These are phyloP conservation scores for Orientallactaga bullata DNA, from an alignment of 2,113 vertebrate genomes.

Conservation along the genomic window DNA sequence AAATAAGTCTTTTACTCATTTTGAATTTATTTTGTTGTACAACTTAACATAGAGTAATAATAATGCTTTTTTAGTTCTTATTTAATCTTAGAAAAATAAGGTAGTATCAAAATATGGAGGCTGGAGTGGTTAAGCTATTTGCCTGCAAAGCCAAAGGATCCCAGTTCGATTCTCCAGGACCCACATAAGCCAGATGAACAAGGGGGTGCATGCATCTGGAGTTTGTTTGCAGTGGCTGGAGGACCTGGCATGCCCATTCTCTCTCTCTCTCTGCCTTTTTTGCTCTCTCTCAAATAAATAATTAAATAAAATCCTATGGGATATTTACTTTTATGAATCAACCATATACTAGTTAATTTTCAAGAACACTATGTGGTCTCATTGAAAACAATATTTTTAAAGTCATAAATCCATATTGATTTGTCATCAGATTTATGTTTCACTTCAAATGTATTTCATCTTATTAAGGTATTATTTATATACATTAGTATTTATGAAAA, in stretches of 20 bases:
- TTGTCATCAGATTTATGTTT: not conserved
- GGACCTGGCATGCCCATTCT: no score
- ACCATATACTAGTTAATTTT: not conserved
- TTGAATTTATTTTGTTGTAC: constrained; percentile 30
- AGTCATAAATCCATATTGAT: not conserved
- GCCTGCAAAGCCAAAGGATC: no score
- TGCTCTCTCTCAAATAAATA: no score
- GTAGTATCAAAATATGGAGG: constrained; percentile 12
- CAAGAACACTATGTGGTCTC: constrained; percentile 1
- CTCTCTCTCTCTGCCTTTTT: no score
- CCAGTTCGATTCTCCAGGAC: no score
- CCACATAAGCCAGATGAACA: no score
- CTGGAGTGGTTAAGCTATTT: no score
- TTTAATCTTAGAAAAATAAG: not conserved
- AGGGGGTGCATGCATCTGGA: no score
- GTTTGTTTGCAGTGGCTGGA: no score
- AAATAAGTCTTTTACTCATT: not conserved
- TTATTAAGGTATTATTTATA: constrained; percentile 2
- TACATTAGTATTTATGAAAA: not conserved
- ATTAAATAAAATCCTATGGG: no score
- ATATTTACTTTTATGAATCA: constrained; percentile 1
- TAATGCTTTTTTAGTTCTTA: not conserved
- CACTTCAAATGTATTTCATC: not conserved
- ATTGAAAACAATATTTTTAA: constrained; percentile 20
- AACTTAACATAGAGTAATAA: not conserved